Evolutionary conservation across 2,113 vertebrate genomes (phyloP), one percentile per base, ranked within the genome.

Genomic region (Nestor notabilis): DNA sequence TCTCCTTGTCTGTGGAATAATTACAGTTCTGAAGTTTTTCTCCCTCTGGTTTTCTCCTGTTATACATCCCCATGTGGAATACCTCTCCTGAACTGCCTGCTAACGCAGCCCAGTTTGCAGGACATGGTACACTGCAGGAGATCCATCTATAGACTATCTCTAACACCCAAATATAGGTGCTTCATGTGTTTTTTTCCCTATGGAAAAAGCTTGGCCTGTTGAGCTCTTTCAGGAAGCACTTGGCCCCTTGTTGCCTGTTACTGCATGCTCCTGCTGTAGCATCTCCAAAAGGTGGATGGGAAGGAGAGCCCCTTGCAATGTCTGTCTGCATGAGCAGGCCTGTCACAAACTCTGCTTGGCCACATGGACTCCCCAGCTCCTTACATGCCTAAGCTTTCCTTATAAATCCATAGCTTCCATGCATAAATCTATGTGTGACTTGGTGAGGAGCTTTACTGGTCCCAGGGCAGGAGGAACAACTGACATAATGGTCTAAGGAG

Each of bases 1-100:
- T 77, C 87, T 69, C 72, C 87, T 43, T 49, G 87, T 39, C 83
- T 23, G 49, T 6, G 44, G 71, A 94, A 93, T 95, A 95, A 94
- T 95, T 89, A 81, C 5, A 50, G 65, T 39, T 17, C 3, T 16
- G 46, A 90, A 93, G 77, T 60, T 97, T 90, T 78, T 10, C 64
- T 39, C 56, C 29, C 14, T 71, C 35, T 14, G 12, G 47, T 68
- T 74, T 43, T 25, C 49, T 81, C 33, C 35, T 5, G 68, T 60
- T 41, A 9, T 60, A 29, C 8, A 43, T n/a, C 39, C n/a, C 35
- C 0, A 0, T 64, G 29, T 35, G 49, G 24, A 43, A 17, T 13
- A 31, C 47, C 14, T 58, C 21, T 49, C 28, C 43, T 1, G 10
- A 43, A 31, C 1, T 65, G 20, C 28, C 43, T 50, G 4, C 3